Evolutionary conservation across 2,888 invertebrate genomes (phyloP), one percentile per base, ranked within the genome.

Genomic region (Hemicrepidius hirtus): DNA sequence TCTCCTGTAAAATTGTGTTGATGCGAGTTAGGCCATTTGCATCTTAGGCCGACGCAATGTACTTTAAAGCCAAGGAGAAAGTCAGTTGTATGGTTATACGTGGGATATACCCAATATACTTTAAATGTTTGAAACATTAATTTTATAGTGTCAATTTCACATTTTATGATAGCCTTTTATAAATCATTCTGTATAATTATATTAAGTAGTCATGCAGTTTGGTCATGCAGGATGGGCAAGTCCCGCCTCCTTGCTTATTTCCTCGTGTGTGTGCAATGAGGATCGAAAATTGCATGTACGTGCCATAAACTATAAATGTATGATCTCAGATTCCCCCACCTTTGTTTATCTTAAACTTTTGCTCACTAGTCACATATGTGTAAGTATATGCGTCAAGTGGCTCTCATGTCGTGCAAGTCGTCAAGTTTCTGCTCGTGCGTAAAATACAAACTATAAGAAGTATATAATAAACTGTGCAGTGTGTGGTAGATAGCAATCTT

Each of bases 251-350:
- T 28, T 16, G 5, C 10, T 16, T 21, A 35, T 55, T 55, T 55
- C 32, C 28, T 49, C 12, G n/a, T 16, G n/a, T 3, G n/a, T 16
- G n/a, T 59, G 20, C 59, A 59, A 18, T 37, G 16, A 28, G 4
- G 37, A 66, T 66, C 57, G 59, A 59, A 68, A 59, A 46, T 37
- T 35, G 59, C 60, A 49, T 49, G 49, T 59, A 68, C 46, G 60
- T 68, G 59, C 21, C 49, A 12, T 49, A 68, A 32, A 37, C 32
- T 28, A 53, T 20, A 24, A 64, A 60, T 24, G 55, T 55, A 69
- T 69, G 55, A 69, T 69, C 62, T 55, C 63, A 68, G 59, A 46
- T 59, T 40, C 59, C 60, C 68, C 68, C 68, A 68, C 68, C 59
- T 46, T 60, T 35, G 21, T 50, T 64, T 66, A 66, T 66, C 55